Evolutionary conservation across 2,797 vertebrate species (phyloP), one percentile per base, ranked within the genome.

Genomic region (Sarcoramphus papa): DNA sequence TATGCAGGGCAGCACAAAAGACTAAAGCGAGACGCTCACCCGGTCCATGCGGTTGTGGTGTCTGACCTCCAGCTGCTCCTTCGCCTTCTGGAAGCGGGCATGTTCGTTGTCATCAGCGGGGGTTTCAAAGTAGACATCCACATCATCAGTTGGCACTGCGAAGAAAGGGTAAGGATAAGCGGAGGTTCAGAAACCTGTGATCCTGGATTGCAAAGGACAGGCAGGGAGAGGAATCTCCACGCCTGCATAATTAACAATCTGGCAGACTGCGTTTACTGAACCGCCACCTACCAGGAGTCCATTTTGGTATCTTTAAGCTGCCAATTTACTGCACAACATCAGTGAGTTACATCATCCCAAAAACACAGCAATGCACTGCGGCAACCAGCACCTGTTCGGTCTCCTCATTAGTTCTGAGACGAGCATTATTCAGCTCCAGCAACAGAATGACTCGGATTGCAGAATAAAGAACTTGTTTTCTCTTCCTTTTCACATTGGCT

Each of bases 41-140:
- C 99, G 98, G 97, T 99, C 99, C 99, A 99, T 99, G 91, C 99
- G 99, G 98, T 99, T 99, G 87, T 98, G 99, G 97, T 99, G 99
- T 57, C 99, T 98, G 93, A 99, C 99, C 97, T 99, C 99, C 86
- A 99, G 98, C 97, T 99, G 99, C 89, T 99, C 99, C 97, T 99
- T 99, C 37, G 99, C 99, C 97, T 98, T 99, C 98, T 99, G 99
- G 98, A 99, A 99, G 97, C 99, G 99, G 10, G 98, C 99, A 43
- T 99, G 99, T 85, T 99, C 99, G 21, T 99, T 99, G 95, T 99
- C 99, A 48, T 99, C 99, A 1, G 99, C 99, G 0, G 99, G 99
- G 20, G 99, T 99, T 98, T 99, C 99, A 10, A 99, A 99, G 98
- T 99, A 99, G 88, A 99, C 99, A 91, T 99, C 99, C 43, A 99